Conservation (phyloP, 1,140 invertebrate genomes). For the Meloidogyne exigua region DNA sequence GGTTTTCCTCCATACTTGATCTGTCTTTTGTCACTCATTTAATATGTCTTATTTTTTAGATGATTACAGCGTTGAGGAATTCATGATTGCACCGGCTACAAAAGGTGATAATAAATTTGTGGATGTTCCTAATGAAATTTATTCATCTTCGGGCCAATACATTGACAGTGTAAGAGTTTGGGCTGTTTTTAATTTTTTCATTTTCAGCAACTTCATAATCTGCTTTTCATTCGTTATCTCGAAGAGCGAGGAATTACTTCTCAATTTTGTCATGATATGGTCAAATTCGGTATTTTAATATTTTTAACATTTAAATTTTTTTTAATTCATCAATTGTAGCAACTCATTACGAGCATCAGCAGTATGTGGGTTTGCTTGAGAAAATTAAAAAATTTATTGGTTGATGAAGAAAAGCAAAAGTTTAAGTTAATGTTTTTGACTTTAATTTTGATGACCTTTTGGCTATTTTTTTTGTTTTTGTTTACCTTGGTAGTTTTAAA, state of each 20-base stretch:
- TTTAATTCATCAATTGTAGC: constrained; percentile 36
- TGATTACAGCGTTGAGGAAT: constrained; percentile 61
- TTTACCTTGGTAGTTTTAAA: constrained; percentile 5
- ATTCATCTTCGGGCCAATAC: constrained; percentile 60
- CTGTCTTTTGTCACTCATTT: too few relatives aligned
- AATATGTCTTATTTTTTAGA: constrained; percentile 23
- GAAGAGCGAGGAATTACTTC: constrained; percentile 59
- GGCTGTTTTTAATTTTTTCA: neutral
- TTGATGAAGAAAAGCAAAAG: neutral
- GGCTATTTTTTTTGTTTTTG: neutral
- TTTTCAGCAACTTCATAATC: constrained; percentile 55
- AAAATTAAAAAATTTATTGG: constrained; percentile 54
- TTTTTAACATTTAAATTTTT: constrained; percentile 27
- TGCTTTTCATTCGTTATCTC: constrained; percentile 60
- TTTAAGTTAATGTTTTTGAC: neutral
- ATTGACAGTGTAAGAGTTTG: constrained; percentile 49
- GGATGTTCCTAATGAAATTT: constrained; percentile 52
- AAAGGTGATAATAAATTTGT: constrained; percentile 41
- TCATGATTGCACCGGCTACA: constrained; percentile 58
- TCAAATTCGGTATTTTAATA: constrained; percentile 30
- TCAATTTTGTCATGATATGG: constrained; percentile 56
- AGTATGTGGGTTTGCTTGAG: constrained; percentile 54
- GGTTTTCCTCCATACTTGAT: too few relatives aligned
- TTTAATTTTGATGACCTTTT: neutral
- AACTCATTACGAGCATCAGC: constrained; percentile 56